Base-by-base conservation (phyloP, 2,113 vertebrate species). In the Platanista minor region DNA sequence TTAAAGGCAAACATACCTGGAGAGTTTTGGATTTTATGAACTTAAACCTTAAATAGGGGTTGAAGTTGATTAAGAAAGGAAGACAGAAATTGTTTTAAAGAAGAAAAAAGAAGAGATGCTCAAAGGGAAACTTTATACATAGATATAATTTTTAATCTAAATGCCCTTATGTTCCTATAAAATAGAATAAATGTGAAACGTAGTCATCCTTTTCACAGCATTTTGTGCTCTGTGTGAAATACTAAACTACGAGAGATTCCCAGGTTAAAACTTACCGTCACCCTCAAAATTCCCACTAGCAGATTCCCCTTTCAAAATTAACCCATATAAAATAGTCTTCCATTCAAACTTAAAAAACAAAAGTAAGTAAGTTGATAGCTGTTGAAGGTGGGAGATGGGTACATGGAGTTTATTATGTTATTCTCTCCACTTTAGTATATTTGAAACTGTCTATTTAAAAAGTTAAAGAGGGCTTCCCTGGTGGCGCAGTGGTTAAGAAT, bases 1-100 rank as follows among this genome's bases (percentile, higher is more conserved):
- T 78, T 87, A 97, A 93, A 96, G 89, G n/a, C 13, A 93, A 82
- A 92, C 80, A 80, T 1, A 83, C n/a, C 31, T 39, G 8, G 61
- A n/a, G 83, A 89, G 57, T 82, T 87, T 92, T 82, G 64, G 61
- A 59, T 18, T 31, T 89, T 88, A 64, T 78, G 20, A 82, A 74
- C 25, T 82, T 92, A 72, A 71, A 81, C 13, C 12, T 93, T 54
- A 54, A 88, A 31, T 64, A 64, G 13, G 12, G 75, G 1, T 54
- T 72, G 43, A 83, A 84, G 31, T 57, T 85, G 31, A 57, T 29
- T 11, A 29, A 23, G 6, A 89, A 77, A 64, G 20, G 6, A 85
- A 85, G 8, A 86, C 5, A 61, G 29, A 96, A 89, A 86, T 14
- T 21, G 21, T 57, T 57, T 12, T 1, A 5, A 14, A 80, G 72